A percentile compares a stretch with the other conserved stretches of the same genome.
phyloP scores from a whole-genome alignment of 2,797 vertebrate genomes.

The Neoniphon sammara region DNA sequence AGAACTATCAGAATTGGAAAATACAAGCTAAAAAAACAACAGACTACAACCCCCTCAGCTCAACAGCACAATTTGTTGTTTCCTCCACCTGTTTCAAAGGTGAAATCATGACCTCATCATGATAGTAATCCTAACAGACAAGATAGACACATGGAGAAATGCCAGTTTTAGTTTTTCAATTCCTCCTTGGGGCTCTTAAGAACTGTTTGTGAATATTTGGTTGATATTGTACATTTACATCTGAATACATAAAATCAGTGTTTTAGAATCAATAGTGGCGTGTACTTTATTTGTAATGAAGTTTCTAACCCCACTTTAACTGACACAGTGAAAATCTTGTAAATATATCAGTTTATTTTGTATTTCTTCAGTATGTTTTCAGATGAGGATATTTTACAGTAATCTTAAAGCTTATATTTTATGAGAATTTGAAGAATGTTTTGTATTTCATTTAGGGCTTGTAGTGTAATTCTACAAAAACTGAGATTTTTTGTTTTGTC shows the following conservation, averaged over 20 bases:
- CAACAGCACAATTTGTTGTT: conserved; percentile 7
- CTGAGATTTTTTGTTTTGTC: too few species aligned
- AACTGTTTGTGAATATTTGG: conserved; percentile 1
- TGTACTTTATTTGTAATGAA: conserved; percentile 1
- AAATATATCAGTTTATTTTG: not conserved
- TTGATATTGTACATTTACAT: conserved; percentile 2
- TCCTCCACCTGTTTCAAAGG: conserved; percentile 6
- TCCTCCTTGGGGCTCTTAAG: not conserved
- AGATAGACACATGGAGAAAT: conserved; percentile 13
- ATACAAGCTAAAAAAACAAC: not conserved
- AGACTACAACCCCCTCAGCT: conserved; percentile 1
- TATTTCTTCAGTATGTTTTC: not conserved
- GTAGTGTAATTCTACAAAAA: too few species aligned
- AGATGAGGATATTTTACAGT: too few species aligned
- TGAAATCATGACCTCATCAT: conserved; percentile 12
- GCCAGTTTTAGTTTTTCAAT: conserved; percentile 10
- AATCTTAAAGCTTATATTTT: too few species aligned
- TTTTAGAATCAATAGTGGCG: conserved; percentile 8
- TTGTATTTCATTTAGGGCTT: too few species aligned
- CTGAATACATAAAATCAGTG: conserved; percentile 2
- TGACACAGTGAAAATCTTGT: conserved; percentile 1
- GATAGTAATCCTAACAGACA: conserved; percentile 6
- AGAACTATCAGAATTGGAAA: conserved; percentile 2
- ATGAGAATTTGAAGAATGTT: too few species aligned
- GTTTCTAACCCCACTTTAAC: not conserved